Conservation (phyloP, 2,797 vertebrate genomes). For the Spondyliosoma cantharus region DNA sequence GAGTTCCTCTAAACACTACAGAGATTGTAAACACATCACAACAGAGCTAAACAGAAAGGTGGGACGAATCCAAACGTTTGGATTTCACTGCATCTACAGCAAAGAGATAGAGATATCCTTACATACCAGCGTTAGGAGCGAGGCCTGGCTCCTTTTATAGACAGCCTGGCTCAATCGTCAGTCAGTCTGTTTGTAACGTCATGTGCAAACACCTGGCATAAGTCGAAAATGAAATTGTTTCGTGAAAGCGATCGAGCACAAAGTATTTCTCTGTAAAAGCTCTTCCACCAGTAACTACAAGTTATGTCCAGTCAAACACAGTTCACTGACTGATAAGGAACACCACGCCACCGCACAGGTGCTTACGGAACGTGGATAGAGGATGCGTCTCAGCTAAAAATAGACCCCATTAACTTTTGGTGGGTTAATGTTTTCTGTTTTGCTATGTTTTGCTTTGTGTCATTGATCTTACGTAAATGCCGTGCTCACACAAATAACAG, state of each 20-base stretch:
- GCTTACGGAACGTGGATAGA: too few species aligned
- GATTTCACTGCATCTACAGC: background rate
- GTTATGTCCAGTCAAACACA: background rate
- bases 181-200: background rate
- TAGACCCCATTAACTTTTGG: too few species aligned
- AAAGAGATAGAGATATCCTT: background rate
- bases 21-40: background rate
- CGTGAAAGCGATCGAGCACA: background rate
- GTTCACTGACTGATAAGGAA: background rate
- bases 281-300: background rate
- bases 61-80: background rate
- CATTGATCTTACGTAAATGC: too few species aligned
- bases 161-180: too few species aligned
- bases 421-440: too few species aligned
- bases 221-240: background rate
- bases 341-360: too few species aligned
- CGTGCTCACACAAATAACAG: too few species aligned
- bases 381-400: too few species aligned
- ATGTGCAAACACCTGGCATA: background rate
- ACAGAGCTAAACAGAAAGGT: background rate
- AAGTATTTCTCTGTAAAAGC: background rate
- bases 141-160: background rate
- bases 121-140: background rate
- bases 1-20: background rate
- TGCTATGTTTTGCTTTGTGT: too few species aligned